Percentiles rank a stretch among this genome's conserved stretches.
These are phyloP conservation scores for Drosophila rufa DNA, from an alignment of 1,140 invertebrate species.

Conservation along the genomic window DNA sequence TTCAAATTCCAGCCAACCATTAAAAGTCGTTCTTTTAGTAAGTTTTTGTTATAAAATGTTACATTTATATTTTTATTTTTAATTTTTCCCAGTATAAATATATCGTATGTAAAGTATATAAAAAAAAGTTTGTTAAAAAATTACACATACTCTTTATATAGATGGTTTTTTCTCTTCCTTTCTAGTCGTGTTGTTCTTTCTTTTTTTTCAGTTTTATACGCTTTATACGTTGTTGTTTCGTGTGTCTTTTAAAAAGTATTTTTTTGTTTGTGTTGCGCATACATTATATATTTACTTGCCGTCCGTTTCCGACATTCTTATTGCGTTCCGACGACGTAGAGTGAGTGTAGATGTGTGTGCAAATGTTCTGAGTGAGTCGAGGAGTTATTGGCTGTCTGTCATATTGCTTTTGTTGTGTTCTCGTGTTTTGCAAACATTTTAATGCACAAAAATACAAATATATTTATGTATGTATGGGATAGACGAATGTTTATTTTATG, in stretches of 20 bases:
- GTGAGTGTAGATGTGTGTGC: background rate
- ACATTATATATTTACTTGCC: conserved; percentile 28
- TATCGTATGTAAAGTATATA: conserved; percentile 82
- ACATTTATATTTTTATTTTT: conserved; percentile 78
- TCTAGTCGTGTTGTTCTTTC: conserved; percentile 31
- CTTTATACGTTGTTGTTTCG: conserved; percentile 37
- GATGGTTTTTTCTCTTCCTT: conserved; percentile 21
- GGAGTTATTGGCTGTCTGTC: conserved; percentile 5
- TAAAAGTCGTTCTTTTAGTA: conserved; percentile 14
- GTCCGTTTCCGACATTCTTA: conserved; percentile 9
- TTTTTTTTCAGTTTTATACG: conserved; percentile 55
- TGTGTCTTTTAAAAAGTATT: conserved; percentile 55
- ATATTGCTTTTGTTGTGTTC: conserved; percentile 31
- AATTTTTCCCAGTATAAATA: conserved; percentile 80
- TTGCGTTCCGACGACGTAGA: conserved; percentile 2
- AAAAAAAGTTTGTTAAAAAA: conserved; percentile 82
- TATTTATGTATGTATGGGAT: conserved; percentile 26
- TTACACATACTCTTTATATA: conserved; percentile 75
- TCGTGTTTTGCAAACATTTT: background rate
- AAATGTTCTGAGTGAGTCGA: conserved; percentile 20
- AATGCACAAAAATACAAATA: conserved; percentile 31
- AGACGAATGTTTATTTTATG: conserved; percentile 52
- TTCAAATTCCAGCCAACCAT: background rate
- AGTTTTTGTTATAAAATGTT: conserved; percentile 80
- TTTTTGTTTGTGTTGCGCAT: conserved; percentile 8